Conservation (phyloP, 2,797 vertebrate species). For the Xiphophorus birchmanni region DNA sequence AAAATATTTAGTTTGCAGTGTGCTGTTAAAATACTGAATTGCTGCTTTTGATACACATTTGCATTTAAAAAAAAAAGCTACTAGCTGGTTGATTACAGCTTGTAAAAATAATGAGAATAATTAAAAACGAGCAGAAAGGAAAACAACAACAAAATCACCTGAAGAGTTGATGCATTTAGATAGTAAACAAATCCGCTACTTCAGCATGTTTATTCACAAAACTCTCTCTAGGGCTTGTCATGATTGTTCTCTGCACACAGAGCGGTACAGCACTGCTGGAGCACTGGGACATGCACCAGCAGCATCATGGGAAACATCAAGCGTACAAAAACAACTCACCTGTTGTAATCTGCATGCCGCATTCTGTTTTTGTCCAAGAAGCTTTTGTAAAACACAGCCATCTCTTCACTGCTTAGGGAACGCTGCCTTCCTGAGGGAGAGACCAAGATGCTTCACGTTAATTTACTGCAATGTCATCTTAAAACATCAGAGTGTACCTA, state of each 20-base stretch:
- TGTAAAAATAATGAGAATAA: slow-evolving; percentile 3
- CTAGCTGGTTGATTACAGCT: not conserved
- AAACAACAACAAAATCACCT: not conserved
- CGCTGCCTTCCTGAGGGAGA: slow-evolving; percentile 83
- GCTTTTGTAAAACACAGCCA: slow-evolving; percentile 94
- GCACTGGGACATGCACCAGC: slow-evolving; percentile 2
- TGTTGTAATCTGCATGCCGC: slow-evolving; percentile 91
- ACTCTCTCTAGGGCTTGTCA: not conserved
- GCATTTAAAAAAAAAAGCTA: not conserved
- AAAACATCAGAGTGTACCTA: not conserved
- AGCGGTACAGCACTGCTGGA: not conserved
- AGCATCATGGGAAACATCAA: not conserved
- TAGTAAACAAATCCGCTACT: slow-evolving; percentile 1
- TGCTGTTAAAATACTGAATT: not conserved
- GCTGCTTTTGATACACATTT: not conserved
- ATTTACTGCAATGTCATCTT: not conserved
- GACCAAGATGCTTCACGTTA: not conserved
- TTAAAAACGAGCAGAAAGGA: not conserved
- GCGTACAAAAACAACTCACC: slow-evolving; percentile 76
- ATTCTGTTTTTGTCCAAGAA: slow-evolving; percentile 90
- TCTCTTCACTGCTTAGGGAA: slow-evolving; percentile 87
- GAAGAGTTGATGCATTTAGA: slow-evolving; percentile 16
- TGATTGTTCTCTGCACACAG: slow-evolving; percentile 3
- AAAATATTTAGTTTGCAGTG: not conserved
- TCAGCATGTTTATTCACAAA: slow-evolving; percentile 30